phyloP scores from a whole-genome alignment of 92 coral and sea anemone genomes.

The Ricordea florida region DNA sequence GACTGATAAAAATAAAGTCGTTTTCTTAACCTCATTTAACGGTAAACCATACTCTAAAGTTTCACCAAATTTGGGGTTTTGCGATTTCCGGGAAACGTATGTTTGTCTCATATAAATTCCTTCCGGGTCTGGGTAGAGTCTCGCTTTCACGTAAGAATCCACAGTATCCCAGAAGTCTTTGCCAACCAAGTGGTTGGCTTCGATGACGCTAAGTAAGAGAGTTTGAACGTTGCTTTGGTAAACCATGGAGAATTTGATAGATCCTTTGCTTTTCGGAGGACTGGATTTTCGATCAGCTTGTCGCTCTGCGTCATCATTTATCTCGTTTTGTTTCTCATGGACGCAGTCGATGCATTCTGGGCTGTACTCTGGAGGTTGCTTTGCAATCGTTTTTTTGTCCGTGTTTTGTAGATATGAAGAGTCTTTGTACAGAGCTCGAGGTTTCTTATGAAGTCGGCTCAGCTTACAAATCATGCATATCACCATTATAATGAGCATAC shows the following conservation, averaged over 20 bases:
- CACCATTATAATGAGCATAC: constrained; percentile 81
- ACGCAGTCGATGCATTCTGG: constrained; percentile 74
- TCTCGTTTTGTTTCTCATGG: constrained; percentile 29
- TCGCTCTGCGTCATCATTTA: background rate
- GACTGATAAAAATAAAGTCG: constrained; percentile 57
- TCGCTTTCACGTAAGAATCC: constrained; percentile 74
- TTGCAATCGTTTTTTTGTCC: background rate
- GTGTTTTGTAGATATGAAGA: constrained; percentile 7
- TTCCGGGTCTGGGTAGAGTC: constrained; percentile 61
- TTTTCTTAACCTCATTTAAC: constrained; percentile 28
- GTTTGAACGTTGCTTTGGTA: constrained; percentile 50
- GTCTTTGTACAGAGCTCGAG: constrained; percentile 58
- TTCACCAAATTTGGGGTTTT: constrained; percentile 62
- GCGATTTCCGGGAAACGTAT: constrained; percentile 42
- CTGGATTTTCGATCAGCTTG: constrained; percentile 42
- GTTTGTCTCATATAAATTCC: constrained; percentile 57
- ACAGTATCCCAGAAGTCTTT: constrained; percentile 92
- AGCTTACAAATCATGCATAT: constrained; percentile 92
- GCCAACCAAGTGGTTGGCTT: constrained; percentile 73
- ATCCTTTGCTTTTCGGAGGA: constrained; percentile 67
- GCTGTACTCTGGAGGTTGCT: constrained; percentile 9
- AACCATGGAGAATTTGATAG: constrained; percentile 62
- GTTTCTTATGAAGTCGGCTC: constrained; percentile 66
- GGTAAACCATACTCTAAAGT: constrained; percentile 53
- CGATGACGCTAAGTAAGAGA: constrained; percentile 54